These are phyloP conservation scores for Polypterus bichir DNA, from an alignment of 2,113 vertebrate genomes.

Conservation along the genomic window DNA sequence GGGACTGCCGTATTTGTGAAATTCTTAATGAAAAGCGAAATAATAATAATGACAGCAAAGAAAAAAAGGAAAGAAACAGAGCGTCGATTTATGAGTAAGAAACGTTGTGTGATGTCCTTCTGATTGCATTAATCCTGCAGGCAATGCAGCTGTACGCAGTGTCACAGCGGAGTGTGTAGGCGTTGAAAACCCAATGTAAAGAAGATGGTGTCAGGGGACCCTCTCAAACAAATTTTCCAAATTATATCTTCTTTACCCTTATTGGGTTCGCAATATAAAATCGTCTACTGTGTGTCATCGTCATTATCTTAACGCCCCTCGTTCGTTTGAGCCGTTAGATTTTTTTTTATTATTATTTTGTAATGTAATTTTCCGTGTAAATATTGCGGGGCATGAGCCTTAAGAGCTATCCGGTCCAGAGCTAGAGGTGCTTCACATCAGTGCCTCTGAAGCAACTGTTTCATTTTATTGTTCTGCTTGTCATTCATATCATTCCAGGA, in stretches of 20 bases:
- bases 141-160: slow-evolving; percentile 95
- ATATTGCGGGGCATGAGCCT: no score
- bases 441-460: no score
- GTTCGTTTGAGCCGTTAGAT: no score
- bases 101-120: slow-evolving; percentile 51
- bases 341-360: no score
- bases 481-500: no score
- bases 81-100: slow-evolving; percentile 31
- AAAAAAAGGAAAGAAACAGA: slow-evolving; percentile 32
- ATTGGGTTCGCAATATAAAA: slow-evolving; percentile 9
- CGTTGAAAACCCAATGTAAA: slow-evolving; percentile 65
- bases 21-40: no score
- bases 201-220: slow-evolving; percentile 19
- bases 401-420: no score
- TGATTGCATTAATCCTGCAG: slow-evolving; percentile 74
- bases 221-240: slow-evolving; percentile 10
- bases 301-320: no score
- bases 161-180: slow-evolving; percentile 72
- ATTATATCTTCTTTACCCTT: slow-evolving; percentile 7
- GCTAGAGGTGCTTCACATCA: no score
- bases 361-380: no score
- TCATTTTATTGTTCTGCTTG: no score
- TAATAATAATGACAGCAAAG: slow-evolving; percentile 11
- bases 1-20: no score
- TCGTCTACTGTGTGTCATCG: not conserved